Evolutionary conservation across 1,140 invertebrate species (phyloP).

Genomic region (Lerema accius): DNA sequence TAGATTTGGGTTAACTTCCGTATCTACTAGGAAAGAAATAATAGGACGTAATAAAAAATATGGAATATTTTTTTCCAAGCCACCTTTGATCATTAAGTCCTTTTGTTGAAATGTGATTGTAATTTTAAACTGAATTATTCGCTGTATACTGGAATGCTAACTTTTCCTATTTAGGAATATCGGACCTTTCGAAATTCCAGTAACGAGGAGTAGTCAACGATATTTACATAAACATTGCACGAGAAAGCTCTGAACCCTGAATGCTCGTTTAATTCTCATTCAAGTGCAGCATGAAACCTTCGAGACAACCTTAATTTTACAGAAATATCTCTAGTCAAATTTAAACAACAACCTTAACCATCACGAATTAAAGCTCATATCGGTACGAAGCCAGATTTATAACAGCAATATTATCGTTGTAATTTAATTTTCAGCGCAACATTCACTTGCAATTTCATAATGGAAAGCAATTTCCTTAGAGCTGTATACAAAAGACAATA

Average conservation of each 20-base stretch:
- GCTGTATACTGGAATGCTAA: not conserved
- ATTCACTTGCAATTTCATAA: not conserved
- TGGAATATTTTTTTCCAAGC: too few relatives aligned
- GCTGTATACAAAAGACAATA: not conserved
- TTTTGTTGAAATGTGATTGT: too few relatives aligned
- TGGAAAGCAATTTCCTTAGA: not conserved
- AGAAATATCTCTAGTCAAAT: not conserved
- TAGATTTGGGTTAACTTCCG: too few relatives aligned
- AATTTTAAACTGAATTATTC: too few relatives aligned
- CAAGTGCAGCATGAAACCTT: conserved; percentile 33
- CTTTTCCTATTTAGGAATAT: not conserved
- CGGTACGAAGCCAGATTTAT: not conserved
- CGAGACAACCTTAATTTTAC: not conserved
- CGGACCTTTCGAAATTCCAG: conserved; percentile 14
- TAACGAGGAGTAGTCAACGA: conserved; percentile 6
- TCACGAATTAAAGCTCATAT: not conserved
- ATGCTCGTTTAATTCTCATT: conserved; percentile 37
- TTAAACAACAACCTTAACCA: not conserved
- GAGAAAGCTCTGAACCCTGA: conserved; percentile 29
- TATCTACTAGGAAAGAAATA: too few relatives aligned
- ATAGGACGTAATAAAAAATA: too few relatives aligned
- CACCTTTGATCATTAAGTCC: too few relatives aligned
- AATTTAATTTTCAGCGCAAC: conserved; percentile 14
- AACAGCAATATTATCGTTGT: conserved; percentile 1
- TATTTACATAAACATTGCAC: conserved; percentile 36